Percentiles rank a stretch among this genome's conserved stretches.
These are phyloP conservation scores for Agrypnus murinus DNA, from an alignment of 2,888 invertebrate species.

Conservation along the genomic window DNA sequence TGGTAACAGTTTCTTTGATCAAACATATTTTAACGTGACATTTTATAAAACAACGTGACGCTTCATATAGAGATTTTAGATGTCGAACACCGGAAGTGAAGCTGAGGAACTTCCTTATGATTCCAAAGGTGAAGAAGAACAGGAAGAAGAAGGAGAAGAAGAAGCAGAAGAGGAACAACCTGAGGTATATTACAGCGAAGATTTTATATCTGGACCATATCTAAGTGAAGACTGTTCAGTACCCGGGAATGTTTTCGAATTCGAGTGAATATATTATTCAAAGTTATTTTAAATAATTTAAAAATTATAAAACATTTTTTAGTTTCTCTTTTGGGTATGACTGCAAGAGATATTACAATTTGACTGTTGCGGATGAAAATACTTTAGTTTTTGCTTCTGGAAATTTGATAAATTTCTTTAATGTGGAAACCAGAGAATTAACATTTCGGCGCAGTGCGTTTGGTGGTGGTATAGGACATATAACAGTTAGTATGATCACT, in stretches of 20 bases:
- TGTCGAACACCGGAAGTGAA: conserved; percentile 59
- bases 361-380: conserved; percentile 83
- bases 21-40: background rate
- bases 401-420: conserved; percentile 85
- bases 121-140: conserved; percentile 42
- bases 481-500: conserved; percentile 76
- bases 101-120: conserved; percentile 55
- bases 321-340: conserved; percentile 93
- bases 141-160: conserved; percentile 51
- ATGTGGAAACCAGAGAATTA: conserved; percentile 78
- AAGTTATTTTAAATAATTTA: too few species aligned
- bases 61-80: conserved; percentile 37
- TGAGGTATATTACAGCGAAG: conserved; percentile 68
- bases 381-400: conserved; percentile 88
- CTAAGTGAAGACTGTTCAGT: conserved; percentile 74
- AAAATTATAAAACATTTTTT: too few species aligned
- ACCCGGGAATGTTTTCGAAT: conserved; percentile 76
- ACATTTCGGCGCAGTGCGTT: conserved; percentile 83
- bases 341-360: conserved; percentile 85
- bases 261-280: conserved; percentile 80
- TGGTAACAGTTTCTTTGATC: conserved; percentile 5
- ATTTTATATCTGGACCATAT: conserved; percentile 76
- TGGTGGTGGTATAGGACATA: conserved; percentile 88
- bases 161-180: conserved; percentile 49
- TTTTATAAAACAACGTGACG: too few species aligned